Base-by-base conservation (phyloP, 1,140 invertebrate genomes). In the Notospermus geniculatus region DNA sequence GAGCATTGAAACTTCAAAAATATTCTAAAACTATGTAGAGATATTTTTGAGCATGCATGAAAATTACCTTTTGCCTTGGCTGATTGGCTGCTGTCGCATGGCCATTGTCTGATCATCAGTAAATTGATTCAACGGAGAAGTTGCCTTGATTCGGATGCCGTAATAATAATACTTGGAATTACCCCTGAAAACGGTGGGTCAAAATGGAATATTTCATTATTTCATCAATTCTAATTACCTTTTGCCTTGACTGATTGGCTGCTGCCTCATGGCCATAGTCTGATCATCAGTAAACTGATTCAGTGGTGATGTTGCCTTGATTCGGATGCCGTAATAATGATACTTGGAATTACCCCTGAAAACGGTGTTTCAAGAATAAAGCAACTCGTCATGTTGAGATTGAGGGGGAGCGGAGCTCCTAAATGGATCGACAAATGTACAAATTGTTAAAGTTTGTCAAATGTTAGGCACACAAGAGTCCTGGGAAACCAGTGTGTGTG, bases 111-210 rank as follows among this genome's bases (percentile, higher is more conserved):
- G 75, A 55, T 90, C 87, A 69, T 85, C 84, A 41, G 81, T 80
- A n/a, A 85, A 72, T 66, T 83, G 81, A 65, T 89, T 89, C 29
- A 95, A 76, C 7, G 88, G 84, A 0, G 93, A 95, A 63, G 86
- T 88, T 0, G 92, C 91, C 82, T 98, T 98, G 5, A 98, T 90
- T 52, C 95, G 86, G 64, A 99, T 98, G n/a, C 97, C 97, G 84
- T 98, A 98, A 82, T 99, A 99, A 84, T 99, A 96, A 81, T 99
- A 99, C 78, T 98, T 98, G 5, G 95, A 98, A 83, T 99, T 98
- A n/a, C 96, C 96, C 68, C 95, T 91, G 72, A 57, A 84, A 83
- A 68, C 41, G 25, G 32, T 36, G 32, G 32, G 32, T 36, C 32
- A 36, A 36, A 36, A 36, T 36, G 32, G 32, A 36, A 36, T 36